Percentiles rank a stretch among this genome's conserved stretches.
These are phyloP conservation scores for Neoscelio sp. DNA, from an alignment of 2,888 invertebrate species.

Conservation along the genomic window DNA sequence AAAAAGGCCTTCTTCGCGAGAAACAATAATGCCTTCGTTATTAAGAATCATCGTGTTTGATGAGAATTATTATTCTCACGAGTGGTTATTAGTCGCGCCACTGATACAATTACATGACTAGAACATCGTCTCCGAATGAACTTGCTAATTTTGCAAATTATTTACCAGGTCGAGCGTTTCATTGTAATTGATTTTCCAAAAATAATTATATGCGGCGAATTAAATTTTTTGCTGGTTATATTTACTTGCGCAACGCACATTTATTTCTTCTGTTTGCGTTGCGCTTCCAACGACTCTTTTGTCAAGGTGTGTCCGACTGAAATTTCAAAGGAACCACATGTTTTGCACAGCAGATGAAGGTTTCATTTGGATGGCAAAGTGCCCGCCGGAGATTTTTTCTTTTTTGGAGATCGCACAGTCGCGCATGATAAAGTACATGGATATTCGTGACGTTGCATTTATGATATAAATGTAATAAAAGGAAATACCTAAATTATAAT, in stretches of 20 bases:
- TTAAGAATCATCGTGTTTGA: slow-evolving; percentile 25
- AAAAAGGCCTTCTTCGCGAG: no score
- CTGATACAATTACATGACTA: slow-evolving; percentile 26
- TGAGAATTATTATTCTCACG: slow-evolving; percentile 16
- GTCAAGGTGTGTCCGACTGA: slow-evolving; percentile 33
- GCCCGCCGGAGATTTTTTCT: slow-evolving; percentile 52
- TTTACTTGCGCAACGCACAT: neutral
- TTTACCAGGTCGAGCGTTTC: neutral
- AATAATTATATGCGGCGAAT: neutral
- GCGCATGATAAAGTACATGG: slow-evolving; percentile 55
- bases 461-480: no score
- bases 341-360: slow-evolving; percentile 14
- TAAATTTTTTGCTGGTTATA: neutral
- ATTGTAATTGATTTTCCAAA: slow-evolving; percentile 22
- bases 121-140: slow-evolving; percentile 15
- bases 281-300: slow-evolving; percentile 28
- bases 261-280: slow-evolving; percentile 1
- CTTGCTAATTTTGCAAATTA: slow-evolving; percentile 30
- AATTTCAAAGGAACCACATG: slow-evolving; percentile 58
- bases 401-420: slow-evolving; percentile 50
- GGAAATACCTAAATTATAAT: no score
- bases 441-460: slow-evolving; percentile 48
- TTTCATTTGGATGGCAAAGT: slow-evolving; percentile 59
- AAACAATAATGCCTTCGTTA: no score
- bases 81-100: slow-evolving; percentile 10